Percentiles rank a stretch among this genome's conserved stretches.
phyloP scores from a whole-genome alignment of 1,140 invertebrate species.

The Cydia strobilella region DNA sequence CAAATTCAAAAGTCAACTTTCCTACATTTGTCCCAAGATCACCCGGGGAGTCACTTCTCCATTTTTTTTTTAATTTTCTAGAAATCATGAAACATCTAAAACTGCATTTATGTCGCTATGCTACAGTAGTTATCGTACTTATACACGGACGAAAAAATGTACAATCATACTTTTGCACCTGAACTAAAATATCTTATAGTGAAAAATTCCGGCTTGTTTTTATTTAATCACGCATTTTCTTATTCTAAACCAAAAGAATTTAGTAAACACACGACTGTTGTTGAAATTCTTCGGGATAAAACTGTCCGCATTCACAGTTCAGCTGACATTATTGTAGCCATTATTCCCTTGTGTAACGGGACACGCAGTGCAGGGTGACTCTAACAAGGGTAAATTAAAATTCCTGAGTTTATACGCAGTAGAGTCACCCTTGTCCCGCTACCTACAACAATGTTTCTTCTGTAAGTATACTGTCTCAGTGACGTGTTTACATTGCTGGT shows the following conservation, averaged over 20 bases:
- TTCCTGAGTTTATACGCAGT: conserved; percentile 53
- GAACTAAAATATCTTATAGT: too few species aligned
- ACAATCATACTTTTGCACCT: too few species aligned
- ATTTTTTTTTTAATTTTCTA: not conserved
- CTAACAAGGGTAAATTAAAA: conserved; percentile 68
- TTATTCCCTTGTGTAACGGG: conserved; percentile 46
- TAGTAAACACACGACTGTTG: conserved; percentile 14
- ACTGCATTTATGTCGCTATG: too few species aligned
- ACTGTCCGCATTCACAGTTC: conserved; percentile 35
- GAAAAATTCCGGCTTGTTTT: not conserved
- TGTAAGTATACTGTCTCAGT: not conserved
- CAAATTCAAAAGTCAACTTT: conserved; percentile 57
- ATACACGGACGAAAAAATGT: too few species aligned
- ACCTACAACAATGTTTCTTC: not conserved
- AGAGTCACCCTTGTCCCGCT: conserved; percentile 39
- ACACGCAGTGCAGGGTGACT: conserved; percentile 41
- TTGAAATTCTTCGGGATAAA: conserved; percentile 38
- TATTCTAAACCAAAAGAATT: conserved; percentile 11
- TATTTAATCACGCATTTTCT: conserved; percentile 14
- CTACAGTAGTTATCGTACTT: too few species aligned
- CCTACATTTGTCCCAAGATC: conserved; percentile 42
- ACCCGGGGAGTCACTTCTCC: not conserved
- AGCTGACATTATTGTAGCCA: conserved; percentile 42
- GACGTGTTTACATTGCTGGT: conserved; percentile 35
- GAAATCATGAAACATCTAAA: too few species aligned